phyloP scores from a whole-genome alignment of 2,888 invertebrate species.

The Meta bourneti region DNA sequence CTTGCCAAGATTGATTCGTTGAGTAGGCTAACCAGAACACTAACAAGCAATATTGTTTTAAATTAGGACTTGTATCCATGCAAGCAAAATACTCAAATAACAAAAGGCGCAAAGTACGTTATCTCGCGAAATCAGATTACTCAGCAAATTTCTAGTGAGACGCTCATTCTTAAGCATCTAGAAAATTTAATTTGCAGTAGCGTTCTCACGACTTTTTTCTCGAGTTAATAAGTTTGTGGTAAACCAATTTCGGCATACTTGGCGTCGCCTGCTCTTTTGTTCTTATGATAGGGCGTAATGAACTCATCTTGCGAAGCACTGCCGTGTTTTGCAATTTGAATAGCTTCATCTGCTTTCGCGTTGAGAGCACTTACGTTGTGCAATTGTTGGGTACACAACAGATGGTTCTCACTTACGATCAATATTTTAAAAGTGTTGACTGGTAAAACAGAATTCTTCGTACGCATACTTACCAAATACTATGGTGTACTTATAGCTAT shows the following conservation, averaged over 20 bases:
- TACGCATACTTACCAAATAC: too few species aligned
- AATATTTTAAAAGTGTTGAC: background rate
- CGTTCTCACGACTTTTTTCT: background rate
- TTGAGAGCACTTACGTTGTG: background rate
- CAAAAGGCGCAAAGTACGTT: background rate
- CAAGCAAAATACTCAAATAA: background rate
- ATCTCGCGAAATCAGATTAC: background rate
- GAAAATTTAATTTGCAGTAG: background rate
- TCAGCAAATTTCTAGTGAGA: background rate
- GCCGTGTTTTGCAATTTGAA: background rate
- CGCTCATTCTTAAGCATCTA: background rate
- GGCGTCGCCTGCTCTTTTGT: background rate
- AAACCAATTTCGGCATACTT: background rate
- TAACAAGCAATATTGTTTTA: background rate
- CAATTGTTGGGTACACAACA: background rate
- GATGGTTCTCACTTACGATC: background rate
- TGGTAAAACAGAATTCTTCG: too few species aligned
- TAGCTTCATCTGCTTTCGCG: background rate
- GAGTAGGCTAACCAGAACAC: too few species aligned
- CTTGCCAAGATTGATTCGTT: too few species aligned
- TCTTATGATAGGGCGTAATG: background rate
- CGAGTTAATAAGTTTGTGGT: background rate
- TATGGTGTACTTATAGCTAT: too few species aligned
- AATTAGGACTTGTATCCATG: background rate
- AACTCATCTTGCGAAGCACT: background rate